phyloP scores from a whole-genome alignment of 2,797 vertebrate species.

The Schizothorax lantsangensis region DNA sequence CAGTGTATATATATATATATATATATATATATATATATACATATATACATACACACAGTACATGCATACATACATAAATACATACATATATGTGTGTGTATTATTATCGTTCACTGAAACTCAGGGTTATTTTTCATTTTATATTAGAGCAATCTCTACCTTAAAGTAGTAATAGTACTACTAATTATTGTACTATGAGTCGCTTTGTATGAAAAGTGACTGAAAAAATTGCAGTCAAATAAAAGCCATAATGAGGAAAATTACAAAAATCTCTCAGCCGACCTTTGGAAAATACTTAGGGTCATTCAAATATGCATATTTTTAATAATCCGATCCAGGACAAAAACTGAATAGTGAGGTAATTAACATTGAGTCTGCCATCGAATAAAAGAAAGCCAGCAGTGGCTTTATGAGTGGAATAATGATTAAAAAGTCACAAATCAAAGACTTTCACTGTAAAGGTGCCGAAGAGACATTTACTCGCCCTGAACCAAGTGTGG shows the following conservation, averaged over 20 bases:
- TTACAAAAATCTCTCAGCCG: not conserved
- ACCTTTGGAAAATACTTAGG: conserved; percentile 40
- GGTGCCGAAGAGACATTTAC: conserved; percentile 63
- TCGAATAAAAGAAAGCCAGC: conserved; percentile 54
- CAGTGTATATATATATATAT: no score
- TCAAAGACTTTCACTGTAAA: conserved; percentile 60
- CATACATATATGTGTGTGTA: no score
- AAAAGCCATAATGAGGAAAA: not conserved
- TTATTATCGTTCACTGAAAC: no score
- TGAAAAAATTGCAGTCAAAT: conserved; percentile 6
- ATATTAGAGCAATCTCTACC: not conserved
- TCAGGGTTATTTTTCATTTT: not conserved
- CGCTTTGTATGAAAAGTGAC: not conserved
- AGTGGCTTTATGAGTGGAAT: conserved; percentile 60
- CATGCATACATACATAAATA: no score
- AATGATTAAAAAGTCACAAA: conserved; percentile 67
- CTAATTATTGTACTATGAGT: not conserved
- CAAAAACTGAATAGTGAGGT: conserved; percentile 48
- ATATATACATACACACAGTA: no score
- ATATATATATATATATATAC: no score
- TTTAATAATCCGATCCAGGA: conserved; percentile 49
- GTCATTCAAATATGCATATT: conserved; percentile 48
- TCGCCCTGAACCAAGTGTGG: conserved; percentile 37
- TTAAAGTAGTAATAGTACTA: not conserved
- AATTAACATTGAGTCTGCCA: conserved; percentile 56